Percentiles rank a stretch among this genome's conserved stretches.
Conservation (phyloP, 2,888 invertebrate genomes). For the Caradrina clavipalpis region DNA sequence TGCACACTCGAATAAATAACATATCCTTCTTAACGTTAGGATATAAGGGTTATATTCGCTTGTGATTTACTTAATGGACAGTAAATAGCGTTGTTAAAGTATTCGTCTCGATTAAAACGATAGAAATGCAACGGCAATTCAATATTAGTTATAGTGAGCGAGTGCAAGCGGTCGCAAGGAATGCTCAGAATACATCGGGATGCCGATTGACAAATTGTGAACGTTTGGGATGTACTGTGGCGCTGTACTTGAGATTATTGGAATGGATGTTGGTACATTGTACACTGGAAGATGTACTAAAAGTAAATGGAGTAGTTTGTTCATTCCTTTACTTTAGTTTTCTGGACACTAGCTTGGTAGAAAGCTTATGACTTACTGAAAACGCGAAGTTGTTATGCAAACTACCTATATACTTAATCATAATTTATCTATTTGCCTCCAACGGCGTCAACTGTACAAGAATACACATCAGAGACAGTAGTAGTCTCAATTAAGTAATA, state of each 20-base stretch:
- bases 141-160: conserved; percentile 54
- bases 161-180: conserved; percentile 38
- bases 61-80: conserved; percentile 21
- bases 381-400: neutral
- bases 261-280: conserved; percentile 22
- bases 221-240: conserved; percentile 27
- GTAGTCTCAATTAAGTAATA: conserved; percentile 3
- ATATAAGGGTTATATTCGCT: conserved; percentile 46
- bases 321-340: neutral
- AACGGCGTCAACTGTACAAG: neutral
- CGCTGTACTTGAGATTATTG: conserved; percentile 15
- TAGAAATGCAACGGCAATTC: conserved; percentile 63
- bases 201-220: conserved; percentile 60
- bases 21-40: neutral
- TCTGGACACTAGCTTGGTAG: neutral
- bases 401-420: neutral
- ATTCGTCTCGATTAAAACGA: conserved; percentile 65
- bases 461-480: conserved; percentile 12
- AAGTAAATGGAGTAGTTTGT: neutral
- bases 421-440: neutral
- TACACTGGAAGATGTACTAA: neutral
- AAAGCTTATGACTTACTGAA: neutral
- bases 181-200: conserved; percentile 55
- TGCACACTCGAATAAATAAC: conserved; percentile 42
- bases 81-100: conserved; percentile 35